These are phyloP conservation scores for Capra hircus DNA, from an alignment of 2,113 vertebrate genomes.

Conservation along the genomic window DNA sequence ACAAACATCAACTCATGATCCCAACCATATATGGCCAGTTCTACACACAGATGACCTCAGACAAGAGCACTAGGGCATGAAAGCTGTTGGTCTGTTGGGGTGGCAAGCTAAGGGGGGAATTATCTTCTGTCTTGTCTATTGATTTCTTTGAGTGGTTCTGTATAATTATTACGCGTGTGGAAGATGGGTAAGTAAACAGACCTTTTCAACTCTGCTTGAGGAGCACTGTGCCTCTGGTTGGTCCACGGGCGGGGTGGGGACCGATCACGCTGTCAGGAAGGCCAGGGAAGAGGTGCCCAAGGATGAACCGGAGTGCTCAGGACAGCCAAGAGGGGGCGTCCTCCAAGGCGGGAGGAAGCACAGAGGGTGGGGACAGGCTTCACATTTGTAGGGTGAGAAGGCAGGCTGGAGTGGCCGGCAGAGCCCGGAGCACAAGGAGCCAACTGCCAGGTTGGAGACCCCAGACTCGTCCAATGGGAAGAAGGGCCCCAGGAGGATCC, in stretches of 20 bases:
- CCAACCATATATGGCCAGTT: background rate
- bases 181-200: background rate
- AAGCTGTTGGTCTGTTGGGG: background rate
- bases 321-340: background rate
- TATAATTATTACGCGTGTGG: background rate
- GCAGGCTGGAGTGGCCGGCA: background rate
- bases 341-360: background rate
- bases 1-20: accelerated
- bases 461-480: background rate
- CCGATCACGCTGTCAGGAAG: accelerated
- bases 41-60: accelerated
- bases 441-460: background rate
- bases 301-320: background rate
- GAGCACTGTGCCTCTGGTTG: background rate
- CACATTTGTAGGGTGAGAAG: background rate
- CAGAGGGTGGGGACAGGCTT: background rate
- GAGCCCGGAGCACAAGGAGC: background rate
- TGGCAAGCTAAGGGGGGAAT: background rate
- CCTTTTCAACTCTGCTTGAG: background rate
- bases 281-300: background rate
- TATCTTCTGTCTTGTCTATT: background rate
- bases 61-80: accelerated
- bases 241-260: accelerated
- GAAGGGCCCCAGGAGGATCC: background rate
- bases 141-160: background rate